Conservation (phyloP, 2,113 vertebrate species). For the Macquaria ambigua region DNA sequence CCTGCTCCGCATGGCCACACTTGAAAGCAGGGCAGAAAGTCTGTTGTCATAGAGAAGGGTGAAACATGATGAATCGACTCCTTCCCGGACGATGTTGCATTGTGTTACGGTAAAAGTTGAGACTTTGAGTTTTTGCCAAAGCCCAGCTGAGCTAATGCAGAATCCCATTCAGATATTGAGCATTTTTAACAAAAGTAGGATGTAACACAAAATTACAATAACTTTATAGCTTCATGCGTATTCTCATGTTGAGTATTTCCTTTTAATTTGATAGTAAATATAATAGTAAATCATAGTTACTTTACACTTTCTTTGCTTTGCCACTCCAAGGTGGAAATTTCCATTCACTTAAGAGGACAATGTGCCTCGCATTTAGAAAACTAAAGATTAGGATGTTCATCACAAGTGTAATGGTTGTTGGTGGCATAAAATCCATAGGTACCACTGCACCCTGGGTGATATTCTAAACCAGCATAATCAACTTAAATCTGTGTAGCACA, state of each 20-base stretch:
- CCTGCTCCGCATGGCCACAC: too few species aligned
- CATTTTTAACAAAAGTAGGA: background rate
- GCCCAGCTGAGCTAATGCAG: background rate
- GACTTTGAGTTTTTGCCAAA: background rate
- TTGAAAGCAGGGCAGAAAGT: too few species aligned
- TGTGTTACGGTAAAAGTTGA: too few species aligned
- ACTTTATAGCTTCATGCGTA: background rate
- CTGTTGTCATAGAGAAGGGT: background rate
- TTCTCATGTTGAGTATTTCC: background rate
- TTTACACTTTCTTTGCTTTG: background rate
- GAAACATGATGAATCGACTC: background rate
- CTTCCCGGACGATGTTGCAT: too few species aligned
- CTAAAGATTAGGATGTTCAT: background rate
- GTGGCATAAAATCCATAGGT: conserved; percentile 26
- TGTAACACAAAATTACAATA: background rate
- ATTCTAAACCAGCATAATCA: background rate
- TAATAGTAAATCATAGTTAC: too few species aligned
- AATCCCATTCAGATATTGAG: background rate
- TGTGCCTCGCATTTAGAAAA: background rate
- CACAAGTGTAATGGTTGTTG: conserved; percentile 1
- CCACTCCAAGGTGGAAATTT: background rate
- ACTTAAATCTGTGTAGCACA: background rate
- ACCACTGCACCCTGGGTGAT: background rate
- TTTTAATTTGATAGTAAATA: background rate
- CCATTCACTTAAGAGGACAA: background rate